Conservation (phyloP, 2,113 vertebrate genomes). For the Nematolebias whitei region DNA sequence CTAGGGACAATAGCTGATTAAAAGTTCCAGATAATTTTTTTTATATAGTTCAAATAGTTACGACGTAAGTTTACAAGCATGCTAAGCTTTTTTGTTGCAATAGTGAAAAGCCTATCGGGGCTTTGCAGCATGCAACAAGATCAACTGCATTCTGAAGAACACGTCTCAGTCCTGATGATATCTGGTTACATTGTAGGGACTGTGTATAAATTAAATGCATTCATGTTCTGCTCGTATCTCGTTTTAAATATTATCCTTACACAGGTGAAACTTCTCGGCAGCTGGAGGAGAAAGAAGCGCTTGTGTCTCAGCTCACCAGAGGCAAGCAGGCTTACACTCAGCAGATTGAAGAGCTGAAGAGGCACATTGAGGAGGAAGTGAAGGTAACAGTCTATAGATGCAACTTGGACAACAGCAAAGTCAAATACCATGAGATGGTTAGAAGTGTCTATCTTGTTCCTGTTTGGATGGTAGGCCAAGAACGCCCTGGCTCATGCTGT, state of each 20-base stretch:
- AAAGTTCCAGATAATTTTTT: no score
- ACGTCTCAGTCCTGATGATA: not conserved
- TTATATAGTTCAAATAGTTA: no score
- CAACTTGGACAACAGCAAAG: no score
- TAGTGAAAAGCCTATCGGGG: no score
- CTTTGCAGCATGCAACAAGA: not conserved
- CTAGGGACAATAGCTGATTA: no score
- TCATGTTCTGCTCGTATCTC: not conserved
- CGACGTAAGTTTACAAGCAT: no score
- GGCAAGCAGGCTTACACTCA: conserved; percentile 83
- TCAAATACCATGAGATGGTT: not conserved
- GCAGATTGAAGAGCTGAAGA: conserved; percentile 87
- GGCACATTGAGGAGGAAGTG: conserved; percentile 83
- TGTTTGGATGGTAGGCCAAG: conserved; percentile 54
- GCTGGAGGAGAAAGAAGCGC: conserved; percentile 83
- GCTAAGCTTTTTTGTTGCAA: no score
- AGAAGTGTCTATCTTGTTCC: conserved; percentile 1
- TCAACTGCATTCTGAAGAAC: not conserved
- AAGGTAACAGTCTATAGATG: conserved; percentile 71
- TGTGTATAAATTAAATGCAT: no score
- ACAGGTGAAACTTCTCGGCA: conserved; percentile 83
- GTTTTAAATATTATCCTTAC: not conserved
- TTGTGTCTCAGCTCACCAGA: conserved; percentile 81
- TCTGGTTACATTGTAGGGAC: not conserved
- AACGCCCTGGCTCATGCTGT: conserved; percentile 75